Evolutionary conservation across 1,140 invertebrate genomes (phyloP), one percentile per base, ranked within the genome.

Genomic region (Ceratoteleas bidentatus): DNA sequence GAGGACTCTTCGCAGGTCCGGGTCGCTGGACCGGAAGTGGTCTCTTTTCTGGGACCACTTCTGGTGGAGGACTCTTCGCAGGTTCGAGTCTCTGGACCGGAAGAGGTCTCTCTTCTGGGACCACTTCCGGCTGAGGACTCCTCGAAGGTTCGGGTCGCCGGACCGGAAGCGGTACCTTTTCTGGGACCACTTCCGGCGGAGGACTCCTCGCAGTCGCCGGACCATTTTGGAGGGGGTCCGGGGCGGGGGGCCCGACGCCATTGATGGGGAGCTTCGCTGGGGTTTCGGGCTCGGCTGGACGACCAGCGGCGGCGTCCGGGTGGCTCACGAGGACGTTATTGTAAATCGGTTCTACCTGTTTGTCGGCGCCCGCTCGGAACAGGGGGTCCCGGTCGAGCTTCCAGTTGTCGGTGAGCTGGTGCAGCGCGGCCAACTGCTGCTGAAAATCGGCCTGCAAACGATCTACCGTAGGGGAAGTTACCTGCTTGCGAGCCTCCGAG

Each of bases 371-470:
- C 47, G 58, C 11, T 52, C 83, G 68, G 10, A 81, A 82, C 50
- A 80, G 64, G 75, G 79, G 81, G 45, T 86, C 85, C 83, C 86
- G 87, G 16, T 88, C 86, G 32, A 73, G 76, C 75, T 88, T 85
- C 89, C 86, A 88, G 73, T 90, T 89, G 54, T 87, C 85, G 13
- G 86, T 90, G 64, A 87, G 66, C 82, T 89, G 81, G 78, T 85
- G 85, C 49, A 88, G 81, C 65, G 88, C 86, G 45, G 85, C 84
- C 82, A 87, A 81, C 82, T 89, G 86, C 68, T 88, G 86, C 75
- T 87, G 87, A 88, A 89, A 88, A 81, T 90, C 88, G 73, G 87
- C 86, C 83, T 91, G 88, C 88, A 91, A 90, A 88, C 84, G 76
- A 84, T 88, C 87, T 85, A 88, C 79, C 47, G 62, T 77, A 60